Conservation (phyloP, 2,888 invertebrate species). For the Pseudanteris insignis region DNA sequence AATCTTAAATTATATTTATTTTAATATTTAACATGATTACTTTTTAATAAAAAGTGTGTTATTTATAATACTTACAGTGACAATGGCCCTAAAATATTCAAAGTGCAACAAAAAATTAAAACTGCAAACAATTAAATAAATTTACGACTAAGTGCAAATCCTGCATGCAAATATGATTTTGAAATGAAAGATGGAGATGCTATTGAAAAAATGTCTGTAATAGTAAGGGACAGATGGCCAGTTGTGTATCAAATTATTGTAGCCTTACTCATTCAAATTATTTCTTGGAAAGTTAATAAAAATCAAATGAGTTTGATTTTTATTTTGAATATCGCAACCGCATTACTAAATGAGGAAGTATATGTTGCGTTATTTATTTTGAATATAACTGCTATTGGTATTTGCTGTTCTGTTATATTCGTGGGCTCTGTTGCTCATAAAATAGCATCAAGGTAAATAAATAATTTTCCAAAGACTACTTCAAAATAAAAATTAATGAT, state of each 20-base stretch:
- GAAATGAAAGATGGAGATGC: constrained; percentile 63
- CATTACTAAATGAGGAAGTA: constrained; percentile 52
- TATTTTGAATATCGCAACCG: constrained; percentile 45
- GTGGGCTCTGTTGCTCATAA: constrained; percentile 78
- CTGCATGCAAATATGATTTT: constrained; percentile 74
- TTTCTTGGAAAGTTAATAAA: constrained; percentile 56
- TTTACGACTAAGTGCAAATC: constrained; percentile 75
- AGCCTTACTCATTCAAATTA: constrained; percentile 67
- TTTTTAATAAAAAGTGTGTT: too few species aligned
- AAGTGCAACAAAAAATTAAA: constrained; percentile 70
- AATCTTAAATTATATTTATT: constrained; percentile 4
- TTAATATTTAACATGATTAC: too few species aligned
- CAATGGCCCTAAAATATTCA: constrained; percentile 68
- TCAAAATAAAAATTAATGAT: background rate
- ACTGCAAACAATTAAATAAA: constrained; percentile 68
- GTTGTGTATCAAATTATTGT: constrained; percentile 72
- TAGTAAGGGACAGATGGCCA: constrained; percentile 64
- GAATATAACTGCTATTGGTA: constrained; percentile 69
- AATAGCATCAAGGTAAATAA: constrained; percentile 72
- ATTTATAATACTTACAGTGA: too few species aligned
- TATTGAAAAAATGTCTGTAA: constrained; percentile 58
- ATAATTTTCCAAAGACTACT: background rate
- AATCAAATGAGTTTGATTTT: constrained; percentile 44
- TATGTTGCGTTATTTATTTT: constrained; percentile 58
- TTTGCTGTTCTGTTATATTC: constrained; percentile 72